A percentile compares a stretch with the other conserved stretches of the same genome.
phyloP scores from a whole-genome alignment of 2,888 invertebrate species.

The Pterostichus niger region DNA sequence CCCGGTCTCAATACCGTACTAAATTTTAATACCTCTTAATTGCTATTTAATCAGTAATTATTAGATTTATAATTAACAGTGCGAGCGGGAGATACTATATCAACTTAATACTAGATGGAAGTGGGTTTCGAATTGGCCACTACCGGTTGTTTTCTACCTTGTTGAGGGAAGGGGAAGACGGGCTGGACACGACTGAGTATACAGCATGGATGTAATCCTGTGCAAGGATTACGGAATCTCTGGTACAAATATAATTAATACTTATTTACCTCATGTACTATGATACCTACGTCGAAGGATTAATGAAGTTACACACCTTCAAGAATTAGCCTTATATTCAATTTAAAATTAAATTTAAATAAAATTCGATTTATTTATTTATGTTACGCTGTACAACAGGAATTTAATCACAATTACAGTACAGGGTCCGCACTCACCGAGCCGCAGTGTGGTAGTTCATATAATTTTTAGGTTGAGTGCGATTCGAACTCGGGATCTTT shows the following conservation, averaged over 20 bases:
- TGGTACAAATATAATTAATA: constrained; percentile 42
- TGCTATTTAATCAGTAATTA: constrained; percentile 75
- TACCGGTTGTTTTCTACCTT: constrained; percentile 36
- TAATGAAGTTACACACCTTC: background rate
- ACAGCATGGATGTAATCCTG: constrained; percentile 27
- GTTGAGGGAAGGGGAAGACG: background rate
- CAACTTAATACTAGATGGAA: constrained; percentile 61
- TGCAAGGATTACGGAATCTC: constrained; percentile 24
- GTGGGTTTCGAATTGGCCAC: constrained; percentile 41
- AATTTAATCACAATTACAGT: no score
- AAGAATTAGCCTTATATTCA: no score
- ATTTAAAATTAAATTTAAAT: no score
- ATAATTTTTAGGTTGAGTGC: no score
- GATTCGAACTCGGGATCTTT: no score
- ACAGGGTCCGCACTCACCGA: no score
- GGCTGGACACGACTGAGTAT: constrained; percentile 19
- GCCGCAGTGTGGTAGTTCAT: no score
- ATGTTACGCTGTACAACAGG: no score
- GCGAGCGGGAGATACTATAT: constrained; percentile 57
- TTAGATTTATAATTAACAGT: constrained; percentile 74
- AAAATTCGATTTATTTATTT: no score
- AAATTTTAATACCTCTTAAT: constrained; percentile 75
- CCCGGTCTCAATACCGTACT: constrained; percentile 69
- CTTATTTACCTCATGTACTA: constrained; percentile 21
- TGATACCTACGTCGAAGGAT: background rate